Evolutionary conservation across 1,140 invertebrate species (phyloP), one percentile per base, ranked within the genome.

Genomic region (Hyphantria cunea): DNA sequence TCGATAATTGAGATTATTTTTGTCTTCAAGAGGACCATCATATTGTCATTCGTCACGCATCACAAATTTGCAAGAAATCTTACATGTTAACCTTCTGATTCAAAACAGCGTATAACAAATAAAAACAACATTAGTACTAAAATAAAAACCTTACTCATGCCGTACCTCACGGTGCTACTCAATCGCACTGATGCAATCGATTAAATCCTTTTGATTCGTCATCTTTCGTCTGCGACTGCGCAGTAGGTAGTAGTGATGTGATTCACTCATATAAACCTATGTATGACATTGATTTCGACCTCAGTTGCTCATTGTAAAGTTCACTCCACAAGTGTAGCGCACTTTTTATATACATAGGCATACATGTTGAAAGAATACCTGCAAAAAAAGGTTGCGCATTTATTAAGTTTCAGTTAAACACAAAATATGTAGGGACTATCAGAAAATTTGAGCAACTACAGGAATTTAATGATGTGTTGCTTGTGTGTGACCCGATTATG

Each of bases 271-370:
- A 41, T 39, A 6, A 34, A 10, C n/a, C 0, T 39, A 32, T 58
- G 13, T 11, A 7, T 47, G 61, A 64, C 64, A 64, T 67, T 66
- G 62, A 31, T 53, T 60, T 58, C 48, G 54, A 58, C 54, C 54
- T 58, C 54, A 11, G 41, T 11, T 37, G 12, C 47, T 12, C 31
- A 47, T 48, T 56, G 54, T 48, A 12, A 58, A 17, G 47, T 11
- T 48, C 15, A 12, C n/a, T 58, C 31, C 54, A 49, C 14, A 17
- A 25, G 14, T 49, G 11, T 13, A 58, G 3, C 41, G 41, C 2
- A 7, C 41, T n/a, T 44, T 44, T 12, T 44, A 44, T 44, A n/a
- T 44, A 13, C n/a, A 44, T 44, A 13, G n/a, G n/a, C 8, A 37
- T 37, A 37, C 8, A 37, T 10, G n/a, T n/a, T n/a, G n/a, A 41